Evolutionary conservation across 2,113 vertebrate species (phyloP), one percentile per base, ranked within the genome.

Genomic region (Oreocharis arfaki): DNA sequence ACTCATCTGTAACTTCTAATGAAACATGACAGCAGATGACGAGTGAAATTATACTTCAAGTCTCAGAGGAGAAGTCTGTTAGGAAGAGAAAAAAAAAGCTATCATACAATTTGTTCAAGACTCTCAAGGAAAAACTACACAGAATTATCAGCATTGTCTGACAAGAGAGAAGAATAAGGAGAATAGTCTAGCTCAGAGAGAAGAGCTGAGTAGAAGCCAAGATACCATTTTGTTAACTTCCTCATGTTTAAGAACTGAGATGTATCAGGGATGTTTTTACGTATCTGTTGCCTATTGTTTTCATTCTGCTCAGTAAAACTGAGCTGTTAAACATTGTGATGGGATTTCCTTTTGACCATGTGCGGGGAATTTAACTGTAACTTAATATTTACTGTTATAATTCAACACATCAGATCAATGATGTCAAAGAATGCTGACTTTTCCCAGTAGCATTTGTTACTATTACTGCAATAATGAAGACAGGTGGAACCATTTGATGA

Each of bases 391-490:
- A 61, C 39, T 61, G 80, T 98, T 98, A 98, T 98, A 98, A 98
- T 97, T 98, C 97, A 98, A 95, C 96, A 95, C 90, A 96, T 97
- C 95, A 98, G 97, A 98, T 98, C 97, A 98, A 97, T 97, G 83
- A 97, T 96, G 93, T 97, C 98, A 97, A 98, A 98, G 67, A 92
- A 98, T 95, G 97, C 88, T 98, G 98, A 97, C 97, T 98, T 97
- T 95, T 97, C 95, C 95, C 96, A 93, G 96, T 97, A 97, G 96
- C 84, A 95, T 97, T 97, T 97, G 74, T 90, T 93, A 75, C 70
- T 71, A 41, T 95, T 85, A 59, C n/a, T 93, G 53, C 73, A 96
- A 79, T 94, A 93, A 91, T 90, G 71, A 95, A 96, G 70, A 91
- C 70, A 64, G 88, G 84, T 87, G 50, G 53, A 85, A 87, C 63